Evolutionary conservation across 2,113 vertebrate species (phyloP).

Genomic region (Alectura lathami): DNA sequence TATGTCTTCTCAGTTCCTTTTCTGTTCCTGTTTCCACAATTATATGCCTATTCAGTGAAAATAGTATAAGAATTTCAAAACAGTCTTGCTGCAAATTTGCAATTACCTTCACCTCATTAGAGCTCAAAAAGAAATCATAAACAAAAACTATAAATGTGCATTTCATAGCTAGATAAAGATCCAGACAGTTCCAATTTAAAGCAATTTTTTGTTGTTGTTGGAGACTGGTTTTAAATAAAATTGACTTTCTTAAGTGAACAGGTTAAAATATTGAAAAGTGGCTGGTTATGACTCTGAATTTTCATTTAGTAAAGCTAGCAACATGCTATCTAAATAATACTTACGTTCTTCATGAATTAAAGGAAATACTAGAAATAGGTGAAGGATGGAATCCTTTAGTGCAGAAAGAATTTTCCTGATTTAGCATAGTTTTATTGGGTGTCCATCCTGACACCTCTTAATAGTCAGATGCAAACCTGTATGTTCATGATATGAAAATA

Average conservation of each 20-base stretch:
- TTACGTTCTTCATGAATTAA: background rate
- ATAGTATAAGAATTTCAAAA: slow-evolving; percentile 7
- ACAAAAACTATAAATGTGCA: background rate
- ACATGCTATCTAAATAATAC: background rate
- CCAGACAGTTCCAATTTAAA: background rate
- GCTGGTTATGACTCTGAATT: background rate
- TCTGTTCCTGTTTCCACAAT: slow-evolving; percentile 42
- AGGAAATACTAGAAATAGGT: background rate
- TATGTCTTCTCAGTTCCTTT: slow-evolving; percentile 37
- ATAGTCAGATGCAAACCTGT: background rate
- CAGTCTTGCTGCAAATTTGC: background rate
- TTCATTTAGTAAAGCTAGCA: background rate
- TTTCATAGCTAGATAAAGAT: background rate
- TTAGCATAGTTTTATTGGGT: background rate
- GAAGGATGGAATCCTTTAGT: background rate
- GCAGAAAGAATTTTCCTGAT: background rate
- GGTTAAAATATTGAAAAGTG: background rate
- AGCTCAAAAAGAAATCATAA: background rate
- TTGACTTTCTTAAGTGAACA: background rate
- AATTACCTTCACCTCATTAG: background rate
- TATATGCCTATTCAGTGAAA: slow-evolving; percentile 45
- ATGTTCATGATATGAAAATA: background rate
- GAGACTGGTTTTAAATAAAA: background rate
- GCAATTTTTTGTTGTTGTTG: background rate
- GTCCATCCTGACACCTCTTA: background rate